These are phyloP conservation scores for Ectemnius cavifrons DNA, from an alignment of 2,888 invertebrate species.

Conservation along the genomic window DNA sequence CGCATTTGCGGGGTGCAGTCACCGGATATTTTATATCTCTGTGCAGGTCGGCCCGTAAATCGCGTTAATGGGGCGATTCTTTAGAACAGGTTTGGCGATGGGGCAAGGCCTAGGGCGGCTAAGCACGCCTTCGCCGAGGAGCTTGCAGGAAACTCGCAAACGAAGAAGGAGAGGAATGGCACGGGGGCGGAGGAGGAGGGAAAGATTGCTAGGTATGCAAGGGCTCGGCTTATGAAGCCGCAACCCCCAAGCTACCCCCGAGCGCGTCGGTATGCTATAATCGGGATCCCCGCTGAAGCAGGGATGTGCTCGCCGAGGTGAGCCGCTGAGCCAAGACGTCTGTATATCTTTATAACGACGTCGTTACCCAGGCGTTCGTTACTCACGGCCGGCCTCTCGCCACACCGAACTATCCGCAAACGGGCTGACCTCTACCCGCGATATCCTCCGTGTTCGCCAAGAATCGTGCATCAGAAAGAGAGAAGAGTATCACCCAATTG, in stretches of 20 bases:
- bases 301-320: slow-evolving; percentile 9
- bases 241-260: slow-evolving; percentile 58
- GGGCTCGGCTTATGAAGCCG: slow-evolving; percentile 73
- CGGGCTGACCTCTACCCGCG: too few relatives aligned
- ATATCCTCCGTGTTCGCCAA: too few relatives aligned
- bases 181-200: slow-evolving; percentile 5
- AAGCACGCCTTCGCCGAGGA: slow-evolving; percentile 32
- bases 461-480: too few relatives aligned
- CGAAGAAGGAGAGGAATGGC: slow-evolving; percentile 12
- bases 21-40: slow-evolving; percentile 65
- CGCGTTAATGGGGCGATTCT: slow-evolving; percentile 72
- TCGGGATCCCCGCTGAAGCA: slow-evolving; percentile 48
- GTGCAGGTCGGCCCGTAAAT: slow-evolving; percentile 62
- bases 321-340: slow-evolving; percentile 68
- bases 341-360: slow-evolving; percentile 76
- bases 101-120: slow-evolving; percentile 28
- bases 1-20: not conserved
- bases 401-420: slow-evolving; percentile 1
- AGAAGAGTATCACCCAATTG: too few relatives aligned
- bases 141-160: slow-evolving; percentile 15
- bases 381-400: slow-evolving; percentile 35
- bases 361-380: slow-evolving; percentile 70
- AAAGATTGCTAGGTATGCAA: slow-evolving; percentile 48
- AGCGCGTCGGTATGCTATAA: slow-evolving; percentile 70
- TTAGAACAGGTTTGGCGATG: slow-evolving; percentile 56